Base-by-base conservation (phyloP, 2,797 vertebrate genomes). In the Malurus splendens region DNA sequence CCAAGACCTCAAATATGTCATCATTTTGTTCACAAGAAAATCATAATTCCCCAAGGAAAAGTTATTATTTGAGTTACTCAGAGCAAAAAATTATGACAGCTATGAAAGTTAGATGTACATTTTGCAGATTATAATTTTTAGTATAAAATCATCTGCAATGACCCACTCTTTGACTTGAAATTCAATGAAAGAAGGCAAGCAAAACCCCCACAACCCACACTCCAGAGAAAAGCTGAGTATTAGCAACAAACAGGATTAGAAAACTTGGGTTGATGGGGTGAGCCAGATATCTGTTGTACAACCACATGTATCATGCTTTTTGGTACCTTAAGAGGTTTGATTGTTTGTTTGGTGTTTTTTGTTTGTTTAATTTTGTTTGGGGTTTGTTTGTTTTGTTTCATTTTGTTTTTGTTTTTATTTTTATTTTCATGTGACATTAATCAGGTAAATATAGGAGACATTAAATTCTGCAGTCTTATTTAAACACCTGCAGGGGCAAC, bases 401-500 rank as follows among this genome's bases (percentile, higher is more conserved):
- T 36, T 17, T 42, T 42, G 20, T 39, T 39, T 36, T 10, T 41
- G 9, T 50, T 48, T 60, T 2, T 2, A 41, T 44, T 50, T 27
- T 0, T 2, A 47, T 38, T 54, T 81, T 72, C 16, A 55, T 65
- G 22, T 75, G 36, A 91, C 81, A 23, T 90, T 90, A 89, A 67
- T 91, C 61, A 89, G 72, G 30, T 93, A 50, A 71, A 82, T 77
- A 80, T 50, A 80, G 41, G 22, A 52, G 51, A 76, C 50, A 74
- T 75, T 79, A 79, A 86, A 68, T 90, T 89, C 82, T 72, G 14
- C 24, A 88, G 48, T 45, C 75, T 73, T 82, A 72, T 68, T 81
- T 82, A 92, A 94, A 44, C 60, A 89, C 77, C 24, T 68, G 64
- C 38, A 89, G 27, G 9, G 48, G 24, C 67, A 14, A 44, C 24